Conservation (phyloP, 2,888 invertebrate genomes). For the Flexamia atlantica region DNA sequence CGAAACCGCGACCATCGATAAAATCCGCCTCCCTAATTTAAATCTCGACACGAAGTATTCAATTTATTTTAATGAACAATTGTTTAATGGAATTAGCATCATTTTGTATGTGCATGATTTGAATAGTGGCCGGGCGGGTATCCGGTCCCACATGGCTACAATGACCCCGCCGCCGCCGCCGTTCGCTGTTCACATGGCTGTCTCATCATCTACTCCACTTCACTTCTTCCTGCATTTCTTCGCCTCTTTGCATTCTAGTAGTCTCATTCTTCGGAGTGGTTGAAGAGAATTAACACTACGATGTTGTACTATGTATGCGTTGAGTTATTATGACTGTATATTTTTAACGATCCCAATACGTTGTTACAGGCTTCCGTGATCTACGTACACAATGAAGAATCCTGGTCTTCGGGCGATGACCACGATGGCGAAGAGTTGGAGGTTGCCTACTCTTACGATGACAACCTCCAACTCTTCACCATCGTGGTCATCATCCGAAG, state of each 20-base stretch:
- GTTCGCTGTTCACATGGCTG: conserved; percentile 1
- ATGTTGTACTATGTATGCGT: no score
- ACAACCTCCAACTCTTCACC: no score
- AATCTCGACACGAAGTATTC: conserved; percentile 35
- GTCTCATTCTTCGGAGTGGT: not conserved
- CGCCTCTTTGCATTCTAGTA: not conserved
- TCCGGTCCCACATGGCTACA: conserved; percentile 25
- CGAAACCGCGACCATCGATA: not conserved
- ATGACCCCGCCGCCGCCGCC: not conserved
- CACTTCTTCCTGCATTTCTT: not conserved
- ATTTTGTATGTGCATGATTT: conserved; percentile 49
- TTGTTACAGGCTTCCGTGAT: no score
- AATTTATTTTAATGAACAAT: conserved; percentile 45
- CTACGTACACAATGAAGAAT: no score
- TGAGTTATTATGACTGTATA: no score
- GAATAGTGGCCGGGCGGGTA: conserved; percentile 40
- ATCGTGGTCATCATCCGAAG: no score
- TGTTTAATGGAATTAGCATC: conserved; percentile 45
- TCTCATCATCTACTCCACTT: conserved; percentile 27
- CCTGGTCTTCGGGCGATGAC: no score
- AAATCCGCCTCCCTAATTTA: conserved; percentile 25
- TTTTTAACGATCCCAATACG: no score
- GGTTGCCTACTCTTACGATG: no score
- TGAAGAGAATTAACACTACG: no score
- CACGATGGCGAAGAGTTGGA: no score